These are phyloP conservation scores for Opisthograptis luteolata DNA, from an alignment of 2,888 invertebrate genomes.

Conservation along the genomic window DNA sequence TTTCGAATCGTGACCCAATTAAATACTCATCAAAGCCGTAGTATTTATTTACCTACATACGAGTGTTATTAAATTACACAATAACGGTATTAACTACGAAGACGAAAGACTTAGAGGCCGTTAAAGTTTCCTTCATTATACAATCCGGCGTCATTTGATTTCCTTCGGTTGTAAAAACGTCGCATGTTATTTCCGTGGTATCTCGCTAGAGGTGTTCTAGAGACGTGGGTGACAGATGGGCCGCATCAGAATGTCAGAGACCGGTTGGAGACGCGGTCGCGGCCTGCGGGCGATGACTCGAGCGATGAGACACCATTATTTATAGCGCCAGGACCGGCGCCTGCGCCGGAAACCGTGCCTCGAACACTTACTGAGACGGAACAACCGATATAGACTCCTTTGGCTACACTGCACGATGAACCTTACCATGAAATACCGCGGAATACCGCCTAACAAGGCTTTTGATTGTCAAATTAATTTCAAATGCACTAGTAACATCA, in stretches of 20 bases:
- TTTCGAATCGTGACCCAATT: conserved; percentile 15
- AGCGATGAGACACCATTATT: conserved; percentile 79
- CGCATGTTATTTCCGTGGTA: conserved; percentile 28
- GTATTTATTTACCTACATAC: conserved; percentile 5
- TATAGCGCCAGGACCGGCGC: conserved; percentile 72
- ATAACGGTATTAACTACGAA: conserved; percentile 12
- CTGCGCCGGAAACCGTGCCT: conserved; percentile 78
- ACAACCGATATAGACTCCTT: conserved; percentile 51
- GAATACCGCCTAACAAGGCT: no score
- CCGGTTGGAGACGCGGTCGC: conserved; percentile 53
- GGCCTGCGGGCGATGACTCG: conserved; percentile 78
- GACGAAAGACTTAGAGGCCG: conserved; percentile 38
- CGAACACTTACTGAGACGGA: conserved; percentile 67
- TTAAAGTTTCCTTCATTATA: conserved; percentile 38
- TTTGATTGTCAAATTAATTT: no score
- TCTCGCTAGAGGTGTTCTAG: conserved; percentile 20
- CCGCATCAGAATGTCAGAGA: conserved; percentile 58
- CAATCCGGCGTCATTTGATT: conserved; percentile 27
- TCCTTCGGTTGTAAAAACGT: conserved; percentile 23
- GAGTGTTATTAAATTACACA: conserved; percentile 20
- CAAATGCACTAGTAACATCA: no score
- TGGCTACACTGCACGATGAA: conserved; percentile 15
- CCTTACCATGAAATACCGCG: not conserved
- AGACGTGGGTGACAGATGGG: conserved; percentile 63
- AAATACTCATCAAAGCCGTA: conserved; percentile 8